These are phyloP conservation scores for Cantharis lateralis DNA, from an alignment of 2,888 invertebrate genomes.

Conservation along the genomic window DNA sequence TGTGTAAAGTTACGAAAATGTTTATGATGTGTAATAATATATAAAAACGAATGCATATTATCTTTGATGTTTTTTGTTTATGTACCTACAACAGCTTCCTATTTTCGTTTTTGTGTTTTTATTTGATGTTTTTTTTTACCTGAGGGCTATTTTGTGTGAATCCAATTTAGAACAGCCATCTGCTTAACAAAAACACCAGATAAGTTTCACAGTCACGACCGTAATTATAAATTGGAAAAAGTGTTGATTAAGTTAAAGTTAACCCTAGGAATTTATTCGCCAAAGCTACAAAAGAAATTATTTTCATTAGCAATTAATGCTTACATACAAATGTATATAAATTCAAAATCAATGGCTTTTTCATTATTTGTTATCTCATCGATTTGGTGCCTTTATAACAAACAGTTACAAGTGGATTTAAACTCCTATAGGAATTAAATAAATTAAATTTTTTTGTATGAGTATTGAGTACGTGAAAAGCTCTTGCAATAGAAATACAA, in stretches of 20 bases:
- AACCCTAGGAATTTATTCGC: constrained; percentile 27
- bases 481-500: constrained; percentile 29
- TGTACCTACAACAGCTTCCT: constrained; percentile 4
- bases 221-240: constrained; percentile 36
- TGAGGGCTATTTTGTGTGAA: constrained; percentile 26
- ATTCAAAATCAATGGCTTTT: background rate
- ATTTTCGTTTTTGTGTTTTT: constrained; percentile 25
- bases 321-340: background rate
- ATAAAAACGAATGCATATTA: background rate
- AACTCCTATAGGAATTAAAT: constrained; percentile 10
- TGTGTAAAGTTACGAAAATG: background rate
- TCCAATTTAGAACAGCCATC: constrained; percentile 28
- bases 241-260: constrained; percentile 36
- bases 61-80: background rate
- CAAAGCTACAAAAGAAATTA: background rate
- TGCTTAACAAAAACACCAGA: constrained; percentile 24
- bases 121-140: constrained; percentile 25
- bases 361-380: background rate
- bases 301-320: background rate
- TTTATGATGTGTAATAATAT: background rate
- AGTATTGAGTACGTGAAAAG: constrained; percentile 4
- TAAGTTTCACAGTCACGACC: constrained; percentile 25
- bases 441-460: background rate
- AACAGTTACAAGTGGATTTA: constrained; percentile 25
- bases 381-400: background rate